Base-by-base conservation (phyloP, 2,797 vertebrate genomes). In the Euphonia xanthogaster region DNA sequence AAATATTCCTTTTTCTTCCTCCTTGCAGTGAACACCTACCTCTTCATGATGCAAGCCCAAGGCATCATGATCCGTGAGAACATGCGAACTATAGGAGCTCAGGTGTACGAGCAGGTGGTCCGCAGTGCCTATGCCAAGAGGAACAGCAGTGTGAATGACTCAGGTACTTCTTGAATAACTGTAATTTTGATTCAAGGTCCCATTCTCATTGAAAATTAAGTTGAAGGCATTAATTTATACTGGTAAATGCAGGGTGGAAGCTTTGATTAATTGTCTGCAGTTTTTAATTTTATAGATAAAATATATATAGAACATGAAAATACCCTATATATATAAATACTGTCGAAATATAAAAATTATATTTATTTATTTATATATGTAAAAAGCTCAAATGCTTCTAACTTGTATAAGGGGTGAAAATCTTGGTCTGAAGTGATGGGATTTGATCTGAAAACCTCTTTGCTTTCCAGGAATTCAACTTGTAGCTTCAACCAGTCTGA, bases 11-110 rank as follows among this genome's bases (percentile, higher is more conserved):
- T 48, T 81, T 42, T 14, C 24, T 28, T 14, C 4, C 24, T 76
- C 91, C 71, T 85, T 75, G 27, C 98, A 99, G 99, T 99, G 97
- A 99, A 99, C 97, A 99, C 99, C 97, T 99, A 99, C 98, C 98
- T 99, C 98, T 99, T 99, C 98, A 99, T 99, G 99, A 99, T 99
- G 98, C 99, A 99, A 98, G 99, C 99, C 81, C 98, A 98, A 80
- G 98, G 99, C 95, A 99, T 99, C 95, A 98, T 99, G 97, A 98
- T 99, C 96, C 98, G 98, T 80, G 98, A 99, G 97, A 99, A 99
- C 84, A 98, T 99, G 97, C 98, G 98, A 77, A 99, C 98, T 30
- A 99, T 99, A 8, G 99, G 99, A 12, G 99, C 98, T 50, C 99
- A 99, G 98, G 98, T 99, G 80, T 98, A 99, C 3, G 99, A 99